A percentile compares a stretch with the other conserved stretches of the same genome.
These are phyloP conservation scores for Zaprionus ornatus DNA, from an alignment of 1,140 invertebrate species.

Conservation along the genomic window DNA sequence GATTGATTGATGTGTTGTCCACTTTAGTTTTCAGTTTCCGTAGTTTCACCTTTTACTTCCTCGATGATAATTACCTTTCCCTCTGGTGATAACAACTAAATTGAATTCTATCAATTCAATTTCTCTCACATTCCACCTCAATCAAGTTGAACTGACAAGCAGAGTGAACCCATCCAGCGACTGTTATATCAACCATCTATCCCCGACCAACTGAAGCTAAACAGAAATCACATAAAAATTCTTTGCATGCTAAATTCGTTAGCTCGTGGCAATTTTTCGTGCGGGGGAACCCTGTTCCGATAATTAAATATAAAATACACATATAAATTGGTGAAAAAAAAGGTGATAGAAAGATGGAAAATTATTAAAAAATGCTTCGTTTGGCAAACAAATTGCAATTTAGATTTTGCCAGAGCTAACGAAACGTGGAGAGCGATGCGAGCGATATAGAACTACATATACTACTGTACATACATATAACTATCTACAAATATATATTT, in stretches of 20 bases:
- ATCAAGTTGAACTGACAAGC: constrained; percentile 47
- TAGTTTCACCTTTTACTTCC: not conserved
- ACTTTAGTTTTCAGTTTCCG: too few relatives aligned
- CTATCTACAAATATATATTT: constrained; percentile 45
- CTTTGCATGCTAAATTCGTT: constrained; percentile 55
- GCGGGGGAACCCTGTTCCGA: constrained; percentile 22
- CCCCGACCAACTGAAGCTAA: constrained; percentile 24
- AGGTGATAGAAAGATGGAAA: not conserved
- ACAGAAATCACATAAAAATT: constrained; percentile 39
- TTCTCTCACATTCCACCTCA: constrained; percentile 43
- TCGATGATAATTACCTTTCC: not conserved
- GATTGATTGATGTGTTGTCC: not conserved
- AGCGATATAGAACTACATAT: not conserved
- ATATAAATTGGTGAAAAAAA: constrained; percentile 12
- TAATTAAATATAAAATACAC: constrained; percentile 58
- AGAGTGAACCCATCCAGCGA: not conserved
- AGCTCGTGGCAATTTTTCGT: constrained; percentile 26
- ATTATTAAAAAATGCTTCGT: constrained; percentile 42
- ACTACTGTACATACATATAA: constrained; percentile 31
- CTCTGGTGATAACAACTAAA: not conserved
- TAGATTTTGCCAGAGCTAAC: constrained; percentile 52
- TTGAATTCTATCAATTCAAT: constrained; percentile 5
- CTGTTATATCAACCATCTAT: not conserved
- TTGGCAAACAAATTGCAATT: constrained; percentile 62
- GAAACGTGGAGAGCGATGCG: constrained; percentile 40